Conservation (phyloP, 2,888 invertebrate genomes). For the Tridacna gigas region DNA sequence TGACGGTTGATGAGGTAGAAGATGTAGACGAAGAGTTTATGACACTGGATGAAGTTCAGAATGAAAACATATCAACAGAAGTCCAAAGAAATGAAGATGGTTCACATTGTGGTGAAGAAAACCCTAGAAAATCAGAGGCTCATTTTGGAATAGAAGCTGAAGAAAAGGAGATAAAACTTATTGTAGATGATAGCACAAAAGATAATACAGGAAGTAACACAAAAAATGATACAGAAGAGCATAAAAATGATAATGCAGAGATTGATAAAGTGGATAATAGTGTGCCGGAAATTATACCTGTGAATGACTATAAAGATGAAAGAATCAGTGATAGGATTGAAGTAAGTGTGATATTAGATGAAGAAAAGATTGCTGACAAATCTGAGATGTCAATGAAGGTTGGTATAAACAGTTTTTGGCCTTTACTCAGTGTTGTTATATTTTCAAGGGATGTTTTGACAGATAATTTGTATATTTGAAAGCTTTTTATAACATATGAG, state of each 20-base stretch:
- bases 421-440: background rate
- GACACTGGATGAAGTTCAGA: slow-evolving; percentile 12
- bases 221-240: background rate
- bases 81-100: background rate
- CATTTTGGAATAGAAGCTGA: background rate
- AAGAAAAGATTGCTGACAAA: slow-evolving; percentile 14
- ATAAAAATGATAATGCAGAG: background rate
- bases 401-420: background rate
- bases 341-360: slow-evolving; percentile 20
- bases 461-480: background rate
- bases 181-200: background rate
- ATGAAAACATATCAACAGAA: background rate
- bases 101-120: background rate
- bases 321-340: background rate
- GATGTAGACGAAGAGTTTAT: slow-evolving; percentile 32
- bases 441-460: background rate
- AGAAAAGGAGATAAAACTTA: background rate
- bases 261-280: too few species aligned
- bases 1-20: slow-evolving; percentile 41
- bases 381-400: slow-evolving; percentile 12
- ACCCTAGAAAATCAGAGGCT: background rate
- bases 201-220: background rate
- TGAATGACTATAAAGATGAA: background rate
- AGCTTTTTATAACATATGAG: background rate
- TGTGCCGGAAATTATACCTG: too few species aligned